Base-by-base conservation (phyloP, 2,113 vertebrate species). In the Burhinus oedicnemus region DNA sequence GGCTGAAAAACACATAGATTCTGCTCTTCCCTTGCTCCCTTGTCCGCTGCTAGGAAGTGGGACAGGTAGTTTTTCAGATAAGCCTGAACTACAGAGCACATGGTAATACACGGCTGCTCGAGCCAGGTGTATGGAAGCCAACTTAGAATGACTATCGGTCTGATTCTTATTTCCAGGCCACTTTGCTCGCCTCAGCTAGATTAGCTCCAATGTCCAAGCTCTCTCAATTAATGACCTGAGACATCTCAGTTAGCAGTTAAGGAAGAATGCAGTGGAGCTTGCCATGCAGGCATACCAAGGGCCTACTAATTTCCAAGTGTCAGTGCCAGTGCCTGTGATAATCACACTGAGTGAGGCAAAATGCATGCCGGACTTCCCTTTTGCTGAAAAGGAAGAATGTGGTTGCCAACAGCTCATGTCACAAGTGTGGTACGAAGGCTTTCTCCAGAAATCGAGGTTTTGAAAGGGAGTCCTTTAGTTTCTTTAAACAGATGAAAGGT, bases 41-140 rank as follows among this genome's bases (percentile, higher is more conserved):
- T 51, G 13, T 20, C 45, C 71, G 75, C 57, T 96, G 52, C 66
- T 90, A 51, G 34, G 44, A 75, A 87, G 18, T 5, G 12, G 12
- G 32, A 3, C 21, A 65, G 42, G 12, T 51, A 26, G 23, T 45
- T 89, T 89, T 89, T 84, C 51, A 52, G 26, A 9, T 20, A 62
- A 60, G 7, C 12, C 62, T 72, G 65, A 75, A 23, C 44, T 51
- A 27, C 27, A n/a, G 18, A 66, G 16, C 25, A 20, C 20, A 6
- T 30, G 32, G 15, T 20, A 72, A 38, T 8, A 7, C 3, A 12
- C 0, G 2, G 30, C 13, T 91, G 51, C 30, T 52, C 4, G 1
- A 45, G 25, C n/a, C 47, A 75, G 7, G 4, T 21, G 19, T 55
- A 20, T 23, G 26, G 42, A 75, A 95, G 22, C 7, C 32, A 45